A percentile compares a stretch with the other conserved stretches of the same genome.
Evolutionary conservation across 2,797 vertebrate genomes (phyloP).

Genomic region (Myoxocephalus aenaeus): DNA sequence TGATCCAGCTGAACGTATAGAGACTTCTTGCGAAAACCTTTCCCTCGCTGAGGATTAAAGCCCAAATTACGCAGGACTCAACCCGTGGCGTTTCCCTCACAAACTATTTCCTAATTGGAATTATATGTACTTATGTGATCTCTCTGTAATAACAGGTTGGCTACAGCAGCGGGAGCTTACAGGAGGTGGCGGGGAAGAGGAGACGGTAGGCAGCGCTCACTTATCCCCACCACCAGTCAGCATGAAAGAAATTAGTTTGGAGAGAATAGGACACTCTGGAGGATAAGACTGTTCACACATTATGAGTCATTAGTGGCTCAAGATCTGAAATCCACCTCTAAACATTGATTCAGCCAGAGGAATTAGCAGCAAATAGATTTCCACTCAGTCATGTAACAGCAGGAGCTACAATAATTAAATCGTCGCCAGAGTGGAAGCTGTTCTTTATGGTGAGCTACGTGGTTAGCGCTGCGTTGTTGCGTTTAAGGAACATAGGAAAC

Average conservation of each 20-base stretch:
- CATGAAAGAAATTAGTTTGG: constrained; percentile 32
- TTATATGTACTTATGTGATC: constrained; percentile 38
- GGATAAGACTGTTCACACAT: constrained; percentile 32
- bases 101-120: constrained; percentile 52
- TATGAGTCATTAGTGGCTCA: constrained; percentile 18
- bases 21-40: constrained; percentile 28
- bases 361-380: constrained; percentile 10
- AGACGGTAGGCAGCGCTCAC: constrained; percentile 3
- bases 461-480: neutral
- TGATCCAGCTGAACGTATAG: neutral
- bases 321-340: constrained; percentile 7
- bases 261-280: neutral
- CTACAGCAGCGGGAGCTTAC: constrained; percentile 27
- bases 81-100: constrained; percentile 7
- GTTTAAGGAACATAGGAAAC: neutral
- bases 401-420: neutral
- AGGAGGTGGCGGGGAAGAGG: constrained; percentile 25
- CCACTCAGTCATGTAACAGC: constrained; percentile 12
- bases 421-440: neutral
- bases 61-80: constrained; percentile 38
- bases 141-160: constrained; percentile 50
- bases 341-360: constrained; percentile 5
- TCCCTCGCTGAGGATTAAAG: constrained; percentile 38
- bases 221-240: constrained; percentile 10
- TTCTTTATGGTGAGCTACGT: neutral